Evolutionary conservation across 2,113 vertebrate species (phyloP).

Genomic region (Poicephalus meyeri): DNA sequence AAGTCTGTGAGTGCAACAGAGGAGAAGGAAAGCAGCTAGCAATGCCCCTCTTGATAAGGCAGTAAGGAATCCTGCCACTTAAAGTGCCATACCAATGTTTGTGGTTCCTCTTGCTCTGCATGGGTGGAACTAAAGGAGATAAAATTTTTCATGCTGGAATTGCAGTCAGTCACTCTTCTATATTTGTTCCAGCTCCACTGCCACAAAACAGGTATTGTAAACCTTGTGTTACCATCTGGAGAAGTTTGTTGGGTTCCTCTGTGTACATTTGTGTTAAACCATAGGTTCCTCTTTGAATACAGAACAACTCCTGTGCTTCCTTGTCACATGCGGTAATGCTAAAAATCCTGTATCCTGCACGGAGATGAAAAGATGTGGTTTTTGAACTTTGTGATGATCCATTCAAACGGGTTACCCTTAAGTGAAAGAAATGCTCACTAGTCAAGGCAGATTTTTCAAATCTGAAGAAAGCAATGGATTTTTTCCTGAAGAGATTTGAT

Average conservation of each 20-base stretch:
- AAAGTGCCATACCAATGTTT: neutral
- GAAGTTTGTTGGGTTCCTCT: neutral
- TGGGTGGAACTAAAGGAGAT: neutral
- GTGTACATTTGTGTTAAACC: neutral
- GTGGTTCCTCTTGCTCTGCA: neutral
- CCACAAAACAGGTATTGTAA: constrained; percentile 19
- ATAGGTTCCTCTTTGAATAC: neutral
- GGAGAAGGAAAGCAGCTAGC: neutral
- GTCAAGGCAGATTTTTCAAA: neutral
- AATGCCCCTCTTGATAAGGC: neutral
- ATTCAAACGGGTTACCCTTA: neutral
- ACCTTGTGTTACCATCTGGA: neutral
- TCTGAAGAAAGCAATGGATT: neutral
- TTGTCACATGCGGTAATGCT: neutral
- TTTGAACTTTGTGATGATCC: neutral
- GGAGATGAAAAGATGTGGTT: neutral
- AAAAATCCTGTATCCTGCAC: neutral
- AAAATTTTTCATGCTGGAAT: constrained; percentile 1
- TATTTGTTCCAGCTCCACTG: constrained; percentile 19
- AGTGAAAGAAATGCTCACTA: neutral
- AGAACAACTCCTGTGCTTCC: neutral
- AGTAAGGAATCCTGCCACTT: neutral
- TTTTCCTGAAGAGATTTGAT: neutral
- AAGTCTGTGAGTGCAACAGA: neutral
- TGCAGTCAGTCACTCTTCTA: constrained; percentile 16